phyloP scores from a whole-genome alignment of 2,888 invertebrate genomes.

The Rotaria macrura region DNA sequence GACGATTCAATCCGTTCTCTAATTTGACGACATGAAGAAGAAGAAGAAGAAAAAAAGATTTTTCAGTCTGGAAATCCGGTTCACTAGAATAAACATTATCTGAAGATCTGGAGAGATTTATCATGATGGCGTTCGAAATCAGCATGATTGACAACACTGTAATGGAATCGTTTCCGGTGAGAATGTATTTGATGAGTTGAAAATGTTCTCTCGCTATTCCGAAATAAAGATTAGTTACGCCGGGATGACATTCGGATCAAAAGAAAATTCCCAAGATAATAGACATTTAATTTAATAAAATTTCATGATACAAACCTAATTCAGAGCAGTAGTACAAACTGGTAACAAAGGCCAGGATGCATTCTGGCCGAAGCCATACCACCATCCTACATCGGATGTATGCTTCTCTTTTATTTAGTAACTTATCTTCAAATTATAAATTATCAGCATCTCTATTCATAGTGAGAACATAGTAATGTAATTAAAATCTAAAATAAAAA shows the following conservation, averaged over 20 bases:
- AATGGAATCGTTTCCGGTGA: too few species aligned
- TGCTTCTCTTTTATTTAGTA: not conserved
- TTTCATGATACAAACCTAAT: not conserved
- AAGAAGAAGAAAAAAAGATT: too few species aligned
- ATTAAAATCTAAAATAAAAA: not conserved
- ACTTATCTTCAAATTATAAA: not conserved
- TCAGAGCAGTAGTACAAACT: not conserved
- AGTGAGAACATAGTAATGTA: not conserved
- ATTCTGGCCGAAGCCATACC: not conserved
- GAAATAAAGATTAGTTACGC: not conserved
- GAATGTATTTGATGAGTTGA: too few species aligned
- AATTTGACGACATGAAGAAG: too few species aligned
- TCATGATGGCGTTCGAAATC: too few species aligned
- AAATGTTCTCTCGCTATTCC: not conserved
- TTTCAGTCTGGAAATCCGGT: too few species aligned
- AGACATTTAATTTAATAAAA: not conserved
- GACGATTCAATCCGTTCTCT: too few species aligned
- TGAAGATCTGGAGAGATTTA: too few species aligned
- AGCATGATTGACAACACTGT: too few species aligned
- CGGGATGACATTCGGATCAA: not conserved
- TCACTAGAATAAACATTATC: too few species aligned
- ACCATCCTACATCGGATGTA: not conserved
- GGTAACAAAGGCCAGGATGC: not conserved
- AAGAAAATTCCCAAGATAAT: not conserved
- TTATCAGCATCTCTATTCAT: not conserved